Percentiles rank a stretch among this genome's conserved stretches.
Evolutionary conservation across 1,140 invertebrate species (phyloP).

Genomic region (Micrasema minimum): DNA sequence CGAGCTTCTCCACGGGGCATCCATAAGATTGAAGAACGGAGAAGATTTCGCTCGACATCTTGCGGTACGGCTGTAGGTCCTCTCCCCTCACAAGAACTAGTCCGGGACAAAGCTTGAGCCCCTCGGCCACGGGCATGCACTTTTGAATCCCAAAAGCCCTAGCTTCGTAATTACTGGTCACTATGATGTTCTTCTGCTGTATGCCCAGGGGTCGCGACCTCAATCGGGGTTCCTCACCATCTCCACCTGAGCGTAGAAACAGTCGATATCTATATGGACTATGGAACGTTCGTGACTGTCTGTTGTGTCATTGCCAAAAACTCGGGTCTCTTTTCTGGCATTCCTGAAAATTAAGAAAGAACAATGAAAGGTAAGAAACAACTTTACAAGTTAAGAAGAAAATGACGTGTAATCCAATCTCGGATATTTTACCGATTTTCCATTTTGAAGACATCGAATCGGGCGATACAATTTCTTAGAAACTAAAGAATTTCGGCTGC

Average conservation of each 20-base stretch:
- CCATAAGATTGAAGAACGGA: conserved; percentile 75
- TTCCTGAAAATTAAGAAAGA: conserved; percentile 36
- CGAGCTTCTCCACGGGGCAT: conserved; percentile 77
- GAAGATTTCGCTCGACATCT: conserved; percentile 76
- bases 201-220: conserved; percentile 76
- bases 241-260: conserved; percentile 87
- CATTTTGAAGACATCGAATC: conserved; percentile 43
- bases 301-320: conserved; percentile 33
- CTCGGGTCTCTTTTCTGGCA: conserved; percentile 26
- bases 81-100: conserved; percentile 79
- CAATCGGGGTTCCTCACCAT: conserved; percentile 75
- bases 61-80: conserved; percentile 78
- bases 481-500: conserved; percentile 12
- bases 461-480: conserved; percentile 29
- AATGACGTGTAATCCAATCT: background rate
- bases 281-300: conserved; percentile 71
- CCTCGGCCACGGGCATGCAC: conserved; percentile 78
- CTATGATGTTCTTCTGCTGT: conserved; percentile 82
- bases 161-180: conserved; percentile 84
- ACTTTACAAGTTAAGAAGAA: background rate
- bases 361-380: conserved; percentile 29
- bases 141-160: conserved; percentile 77
- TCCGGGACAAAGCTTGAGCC: conserved; percentile 73
- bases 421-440: conserved; percentile 38
- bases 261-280: conserved; percentile 82